Conservation (phyloP, 2,888 invertebrate genomes). For the Arrhopalites spinosus region DNA sequence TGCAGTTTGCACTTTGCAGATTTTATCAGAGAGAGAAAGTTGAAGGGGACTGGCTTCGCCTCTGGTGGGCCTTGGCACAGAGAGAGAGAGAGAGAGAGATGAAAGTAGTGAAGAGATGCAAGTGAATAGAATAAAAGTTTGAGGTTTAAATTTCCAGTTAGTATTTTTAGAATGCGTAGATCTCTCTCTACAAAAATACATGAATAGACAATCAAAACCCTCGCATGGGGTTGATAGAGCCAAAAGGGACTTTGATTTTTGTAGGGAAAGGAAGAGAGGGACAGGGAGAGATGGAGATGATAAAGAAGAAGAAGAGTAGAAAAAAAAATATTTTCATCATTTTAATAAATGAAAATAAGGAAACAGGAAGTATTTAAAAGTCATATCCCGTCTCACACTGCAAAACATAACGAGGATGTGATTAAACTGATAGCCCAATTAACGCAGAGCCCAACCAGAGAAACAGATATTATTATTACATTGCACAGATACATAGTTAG, state of each 20-base stretch:
- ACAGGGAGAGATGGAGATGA: not conserved
- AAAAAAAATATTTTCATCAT: conserved; percentile 25
- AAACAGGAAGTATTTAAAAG: conserved; percentile 40
- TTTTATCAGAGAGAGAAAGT: too few species aligned
- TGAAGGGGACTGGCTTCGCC: too few species aligned
- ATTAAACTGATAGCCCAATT: conserved; percentile 40
- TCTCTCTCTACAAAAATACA: too few species aligned
- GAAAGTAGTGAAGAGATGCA: not conserved
- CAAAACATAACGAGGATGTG: conserved; percentile 37
- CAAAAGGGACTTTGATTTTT: too few species aligned
- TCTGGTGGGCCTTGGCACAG: too few species aligned
- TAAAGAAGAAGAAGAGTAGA: not conserved
- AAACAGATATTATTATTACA: conserved; percentile 34
- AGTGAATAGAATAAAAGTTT: not conserved
- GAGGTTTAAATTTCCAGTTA: not conserved
- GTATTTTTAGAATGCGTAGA: not conserved
- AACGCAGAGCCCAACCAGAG: conserved; percentile 32
- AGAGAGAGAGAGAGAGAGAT: not conserved
- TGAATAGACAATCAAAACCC: too few species aligned
- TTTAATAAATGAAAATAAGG: conserved; percentile 38
- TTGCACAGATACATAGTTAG: conserved; percentile 15
- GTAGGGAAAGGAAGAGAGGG: not conserved
- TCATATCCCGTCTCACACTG: conserved; percentile 38
- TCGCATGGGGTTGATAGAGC: too few species aligned
- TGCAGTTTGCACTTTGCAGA: too few species aligned